Evolutionary conservation across 2,888 invertebrate genomes (phyloP).

Genomic region (Thymelicus lineola): DNA sequence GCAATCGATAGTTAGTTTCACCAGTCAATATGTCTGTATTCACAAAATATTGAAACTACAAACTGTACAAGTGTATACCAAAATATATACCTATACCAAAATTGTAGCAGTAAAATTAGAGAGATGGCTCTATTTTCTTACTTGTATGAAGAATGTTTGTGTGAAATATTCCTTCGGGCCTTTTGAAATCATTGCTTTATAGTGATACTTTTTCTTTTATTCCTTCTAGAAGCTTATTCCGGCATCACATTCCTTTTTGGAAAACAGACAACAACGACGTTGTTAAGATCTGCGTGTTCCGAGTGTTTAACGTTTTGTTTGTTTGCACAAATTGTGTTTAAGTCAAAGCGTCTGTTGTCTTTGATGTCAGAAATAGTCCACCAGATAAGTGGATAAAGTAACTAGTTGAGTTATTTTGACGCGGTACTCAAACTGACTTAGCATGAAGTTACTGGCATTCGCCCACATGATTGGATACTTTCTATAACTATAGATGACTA

Average conservation of each 20-base stretch:
- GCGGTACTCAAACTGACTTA: conserved; percentile 2
- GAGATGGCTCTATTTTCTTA: too few relatives aligned
- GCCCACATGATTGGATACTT: not conserved
- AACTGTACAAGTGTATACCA: too few relatives aligned
- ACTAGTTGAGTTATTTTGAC: conserved; percentile 7
- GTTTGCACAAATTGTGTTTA: conserved; percentile 25
- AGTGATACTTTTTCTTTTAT: not conserved
- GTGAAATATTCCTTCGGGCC: too few relatives aligned
- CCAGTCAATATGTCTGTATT: too few relatives aligned
- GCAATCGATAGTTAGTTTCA: too few relatives aligned
- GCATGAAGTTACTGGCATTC: not conserved
- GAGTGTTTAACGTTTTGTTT: conserved; percentile 18
- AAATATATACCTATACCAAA: too few relatives aligned
- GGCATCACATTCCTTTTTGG: conserved; percentile 21
- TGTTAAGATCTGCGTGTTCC: conserved; percentile 25
- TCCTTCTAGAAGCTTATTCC: not conserved
- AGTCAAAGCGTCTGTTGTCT: conserved; percentile 24
- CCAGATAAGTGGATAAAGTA: conserved; percentile 19
- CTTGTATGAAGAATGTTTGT: too few relatives aligned
- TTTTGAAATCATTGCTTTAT: not conserved
- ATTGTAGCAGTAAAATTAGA: too few relatives aligned
- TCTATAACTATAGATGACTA: not conserved
- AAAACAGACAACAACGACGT: conserved; percentile 2
- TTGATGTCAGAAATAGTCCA: conserved; percentile 32
- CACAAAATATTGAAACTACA: too few relatives aligned